Percentiles rank a stretch among this genome's conserved stretches.
These are phyloP conservation scores for Nymphalis c-album DNA, from an alignment of 2,888 invertebrate genomes.

Conservation along the genomic window DNA sequence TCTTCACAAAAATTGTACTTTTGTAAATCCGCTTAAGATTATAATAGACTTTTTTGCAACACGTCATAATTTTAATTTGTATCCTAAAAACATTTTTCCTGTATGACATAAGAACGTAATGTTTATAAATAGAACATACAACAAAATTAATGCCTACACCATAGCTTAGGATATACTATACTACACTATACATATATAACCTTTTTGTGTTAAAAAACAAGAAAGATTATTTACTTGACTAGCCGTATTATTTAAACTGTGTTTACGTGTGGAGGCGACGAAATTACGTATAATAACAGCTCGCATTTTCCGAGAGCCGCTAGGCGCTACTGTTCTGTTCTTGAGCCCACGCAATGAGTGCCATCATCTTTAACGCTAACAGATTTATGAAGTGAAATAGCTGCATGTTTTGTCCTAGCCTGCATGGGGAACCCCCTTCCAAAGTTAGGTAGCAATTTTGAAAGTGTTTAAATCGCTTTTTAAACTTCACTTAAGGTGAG, in stretches of 20 bases:
- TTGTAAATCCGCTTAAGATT: no score
- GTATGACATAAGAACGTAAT: no score
- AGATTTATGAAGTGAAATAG: constrained; percentile 24
- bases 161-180: no score
- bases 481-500: neutral
- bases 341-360: constrained; percentile 22
- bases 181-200: neutral
- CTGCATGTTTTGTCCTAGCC: constrained; percentile 11
- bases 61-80: no score
- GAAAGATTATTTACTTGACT: neutral
- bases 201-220: neutral
- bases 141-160: no score
- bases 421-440: constrained; percentile 9
- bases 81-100: no score
- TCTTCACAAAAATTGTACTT: no score
- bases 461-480: constrained; percentile 7
- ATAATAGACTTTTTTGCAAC: no score
- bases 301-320: constrained; percentile 10
- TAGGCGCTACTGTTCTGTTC: constrained; percentile 10
- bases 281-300: constrained; percentile 19
- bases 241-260: constrained; percentile 6
- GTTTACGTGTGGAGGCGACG: constrained; percentile 7
- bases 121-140: no score
- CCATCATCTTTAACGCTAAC: constrained; percentile 25
- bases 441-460: constrained; percentile 11